Conservation (phyloP, 2,113 vertebrate species). For the Connochaetes taurinus region DNA sequence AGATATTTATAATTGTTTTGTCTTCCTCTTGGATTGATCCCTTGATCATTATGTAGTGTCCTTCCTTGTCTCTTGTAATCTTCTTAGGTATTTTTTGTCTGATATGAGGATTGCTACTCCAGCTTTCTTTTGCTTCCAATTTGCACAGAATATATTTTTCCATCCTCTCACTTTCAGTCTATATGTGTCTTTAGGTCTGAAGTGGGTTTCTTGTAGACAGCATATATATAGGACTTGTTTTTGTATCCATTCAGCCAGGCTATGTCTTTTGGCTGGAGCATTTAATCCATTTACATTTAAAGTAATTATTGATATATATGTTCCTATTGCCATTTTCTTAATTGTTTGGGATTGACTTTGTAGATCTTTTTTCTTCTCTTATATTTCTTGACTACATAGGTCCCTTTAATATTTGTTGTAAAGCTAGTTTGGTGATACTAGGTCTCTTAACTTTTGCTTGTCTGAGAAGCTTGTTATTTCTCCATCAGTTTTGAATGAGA, state of each 20-base stretch:
- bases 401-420: background rate
- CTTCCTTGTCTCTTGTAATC: background rate
- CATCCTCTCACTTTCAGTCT: background rate
- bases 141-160: background rate
- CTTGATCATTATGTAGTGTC: background rate
- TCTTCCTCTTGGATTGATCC: background rate
- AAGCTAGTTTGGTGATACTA: background rate
- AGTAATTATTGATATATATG: background rate
- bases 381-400: background rate
- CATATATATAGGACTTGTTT: background rate
- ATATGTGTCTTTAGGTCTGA: background rate
- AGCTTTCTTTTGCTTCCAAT: background rate
- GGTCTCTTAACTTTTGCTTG: background rate
- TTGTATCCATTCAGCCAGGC: background rate
- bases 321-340: background rate
- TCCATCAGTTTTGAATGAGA: background rate
- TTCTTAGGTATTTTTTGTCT: background rate
- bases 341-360: background rate
- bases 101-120: background rate
- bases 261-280: background rate
- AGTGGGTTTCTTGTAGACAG: background rate
- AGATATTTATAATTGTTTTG: background rate
- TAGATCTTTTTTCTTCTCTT: background rate
- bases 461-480: background rate
- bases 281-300: background rate